A percentile compares a stretch with the other conserved stretches of the same genome.
These are phyloP conservation scores for Cydia pomonella DNA, from an alignment of 1,140 invertebrate species.

Conservation along the genomic window DNA sequence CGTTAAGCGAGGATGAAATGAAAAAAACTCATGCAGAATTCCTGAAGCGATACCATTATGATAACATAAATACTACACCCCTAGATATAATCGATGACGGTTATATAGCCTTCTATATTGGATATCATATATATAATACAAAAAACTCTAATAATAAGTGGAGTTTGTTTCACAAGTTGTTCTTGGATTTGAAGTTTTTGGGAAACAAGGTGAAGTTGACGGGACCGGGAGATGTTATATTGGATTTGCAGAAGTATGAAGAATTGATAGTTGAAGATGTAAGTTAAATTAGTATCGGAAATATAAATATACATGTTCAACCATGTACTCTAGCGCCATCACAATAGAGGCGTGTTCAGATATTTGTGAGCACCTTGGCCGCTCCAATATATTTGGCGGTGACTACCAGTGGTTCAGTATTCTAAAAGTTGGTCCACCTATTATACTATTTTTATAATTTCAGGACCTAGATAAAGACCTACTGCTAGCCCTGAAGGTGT, in stretches of 20 bases:
- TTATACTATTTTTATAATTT: slow-evolving; percentile 37
- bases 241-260: slow-evolving; percentile 71
- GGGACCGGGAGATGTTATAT: slow-evolving; percentile 67
- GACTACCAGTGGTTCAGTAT: too few species aligned
- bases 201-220: slow-evolving; percentile 72
- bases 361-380: too few species aligned
- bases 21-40: slow-evolving; percentile 64
- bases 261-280: slow-evolving; percentile 61
- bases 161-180: slow-evolving; percentile 66
- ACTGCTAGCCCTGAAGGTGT: slow-evolving; percentile 53
- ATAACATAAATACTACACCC: slow-evolving; percentile 45
- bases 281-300: slow-evolving; percentile 46
- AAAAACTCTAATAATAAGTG: slow-evolving; percentile 59
- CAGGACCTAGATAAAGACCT: slow-evolving; percentile 60
- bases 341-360: too few species aligned
- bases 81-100: slow-evolving; percentile 68
- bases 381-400: too few species aligned
- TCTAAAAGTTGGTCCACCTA: too few species aligned
- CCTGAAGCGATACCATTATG: slow-evolving; percentile 65
- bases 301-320: too few species aligned
- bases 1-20: slow-evolving; percentile 53
- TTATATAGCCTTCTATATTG: slow-evolving; percentile 72
- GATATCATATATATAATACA: slow-evolving; percentile 67
- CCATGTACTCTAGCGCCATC: too few species aligned
- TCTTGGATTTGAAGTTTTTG: slow-evolving; percentile 71